Evolutionary conservation across 2,888 invertebrate species (phyloP).

Genomic region (Nysson spinosus): DNA sequence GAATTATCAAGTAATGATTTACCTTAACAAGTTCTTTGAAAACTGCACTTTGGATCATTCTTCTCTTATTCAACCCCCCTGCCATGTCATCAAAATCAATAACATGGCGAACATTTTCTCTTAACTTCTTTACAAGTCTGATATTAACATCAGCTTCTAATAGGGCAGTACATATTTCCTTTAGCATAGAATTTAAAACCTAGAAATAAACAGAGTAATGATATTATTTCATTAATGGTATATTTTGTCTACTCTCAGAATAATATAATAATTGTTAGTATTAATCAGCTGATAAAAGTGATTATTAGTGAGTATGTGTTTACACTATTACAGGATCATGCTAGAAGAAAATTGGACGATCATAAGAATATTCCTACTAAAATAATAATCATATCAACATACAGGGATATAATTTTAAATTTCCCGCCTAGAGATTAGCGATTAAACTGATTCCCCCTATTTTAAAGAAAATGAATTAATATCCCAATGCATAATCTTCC

Average conservation of each 20-base stretch:
- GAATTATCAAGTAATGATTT: constrained; percentile 43
- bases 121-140: constrained; percentile 93
- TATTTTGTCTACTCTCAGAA: too few species aligned
- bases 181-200: constrained; percentile 99
- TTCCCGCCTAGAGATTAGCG: too few species aligned
- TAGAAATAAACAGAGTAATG: constrained; percentile 70
- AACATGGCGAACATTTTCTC: constrained; percentile 97
- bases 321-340: too few species aligned
- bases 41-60: constrained; percentile 99
- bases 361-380: too few species aligned
- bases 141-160: constrained; percentile 99
- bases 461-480: too few species aligned
- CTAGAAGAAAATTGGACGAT: too few species aligned
- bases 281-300: background rate
- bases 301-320: too few species aligned
- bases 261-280: background rate
- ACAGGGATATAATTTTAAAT: too few species aligned
- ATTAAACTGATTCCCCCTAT: too few species aligned
- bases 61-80: constrained; percentile 96
- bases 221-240: background rate
- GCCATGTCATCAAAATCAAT: constrained; percentile 99
- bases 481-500: too few species aligned
- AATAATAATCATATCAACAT: too few species aligned
- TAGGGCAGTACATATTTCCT: constrained; percentile 98
- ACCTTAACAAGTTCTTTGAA: constrained; percentile 99